A percentile compares a stretch with the other conserved stretches of the same genome.
Conservation (phyloP, 2,113 vertebrate genomes). For the Microcebus lehilahytsara region DNA sequence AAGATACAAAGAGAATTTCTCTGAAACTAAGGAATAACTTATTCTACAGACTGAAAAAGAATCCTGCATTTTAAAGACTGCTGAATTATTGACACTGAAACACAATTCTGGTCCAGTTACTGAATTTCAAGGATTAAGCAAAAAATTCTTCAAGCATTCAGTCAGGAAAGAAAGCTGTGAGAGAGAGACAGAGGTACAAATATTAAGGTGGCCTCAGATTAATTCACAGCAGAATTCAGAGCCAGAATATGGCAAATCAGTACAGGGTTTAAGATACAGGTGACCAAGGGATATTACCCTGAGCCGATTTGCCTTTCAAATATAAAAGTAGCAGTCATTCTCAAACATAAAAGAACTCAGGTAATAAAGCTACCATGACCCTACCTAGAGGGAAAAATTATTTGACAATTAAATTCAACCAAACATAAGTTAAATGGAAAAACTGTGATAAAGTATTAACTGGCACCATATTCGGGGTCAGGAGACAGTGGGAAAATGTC, state of each 20-base stretch:
- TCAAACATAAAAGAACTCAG: neutral
- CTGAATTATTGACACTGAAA: neutral
- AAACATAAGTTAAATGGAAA: neutral
- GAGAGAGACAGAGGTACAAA: neutral
- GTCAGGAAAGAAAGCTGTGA: neutral
- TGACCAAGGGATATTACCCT: neutral
- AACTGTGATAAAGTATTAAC: neutral
- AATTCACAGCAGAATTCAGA: neutral
- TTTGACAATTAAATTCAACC: neutral
- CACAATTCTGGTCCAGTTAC: neutral
- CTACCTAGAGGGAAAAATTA: neutral
- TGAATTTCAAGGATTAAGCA: conserved; percentile 4
- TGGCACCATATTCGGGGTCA: neutral
- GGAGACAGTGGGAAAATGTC: neutral
- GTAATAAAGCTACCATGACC: neutral
- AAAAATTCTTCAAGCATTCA: neutral
- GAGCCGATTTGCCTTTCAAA: neutral
- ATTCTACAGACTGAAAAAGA: neutral
- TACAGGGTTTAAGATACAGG: neutral
- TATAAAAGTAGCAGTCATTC: neutral
- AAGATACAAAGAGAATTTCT: neutral
- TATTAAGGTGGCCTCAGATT: neutral
- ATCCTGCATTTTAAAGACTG: neutral
- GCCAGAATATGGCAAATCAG: neutral
- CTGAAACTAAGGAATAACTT: neutral